These are phyloP conservation scores for Charina bottae DNA, from an alignment of 2,113 vertebrate species.

Conservation along the genomic window DNA sequence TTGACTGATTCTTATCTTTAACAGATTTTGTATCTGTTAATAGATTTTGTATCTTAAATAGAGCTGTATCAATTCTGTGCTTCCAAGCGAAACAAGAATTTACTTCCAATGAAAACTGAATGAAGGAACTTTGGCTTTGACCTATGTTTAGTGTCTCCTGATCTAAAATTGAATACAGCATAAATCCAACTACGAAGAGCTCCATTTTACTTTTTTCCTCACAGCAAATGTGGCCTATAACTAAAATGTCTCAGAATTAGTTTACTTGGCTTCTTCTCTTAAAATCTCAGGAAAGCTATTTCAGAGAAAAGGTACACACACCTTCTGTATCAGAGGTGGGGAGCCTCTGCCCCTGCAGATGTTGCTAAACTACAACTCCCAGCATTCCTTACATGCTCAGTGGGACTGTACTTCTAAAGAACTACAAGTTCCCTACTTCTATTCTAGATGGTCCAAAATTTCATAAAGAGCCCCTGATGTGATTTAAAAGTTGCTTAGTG, in stretches of 20 bases:
- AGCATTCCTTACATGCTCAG: background rate
- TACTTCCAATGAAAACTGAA: background rate
- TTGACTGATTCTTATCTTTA: too few species aligned
- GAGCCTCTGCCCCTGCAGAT: background rate
- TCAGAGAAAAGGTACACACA: background rate
- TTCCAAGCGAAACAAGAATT: background rate
- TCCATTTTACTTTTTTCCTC: background rate
- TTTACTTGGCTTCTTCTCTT: background rate
- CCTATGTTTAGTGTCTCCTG: background rate
- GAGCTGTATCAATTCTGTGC: background rate
- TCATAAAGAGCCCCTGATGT: too few species aligned
- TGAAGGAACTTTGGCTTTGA: background rate
- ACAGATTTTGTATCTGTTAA: too few species aligned
- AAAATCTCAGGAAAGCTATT: background rate
- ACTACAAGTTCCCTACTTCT: too few species aligned
- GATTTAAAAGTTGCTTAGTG: too few species aligned
- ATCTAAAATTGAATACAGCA: background rate
- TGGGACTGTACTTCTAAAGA: too few species aligned
- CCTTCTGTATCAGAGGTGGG: background rate
- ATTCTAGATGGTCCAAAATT: too few species aligned
- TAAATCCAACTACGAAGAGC: background rate
- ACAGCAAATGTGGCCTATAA: background rate
- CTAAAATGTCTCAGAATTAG: background rate
- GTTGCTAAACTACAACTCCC: background rate
- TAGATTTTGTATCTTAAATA: background rate